Conservation (phyloP, 2,888 invertebrate species). For the Rhamnusium bicolor region DNA sequence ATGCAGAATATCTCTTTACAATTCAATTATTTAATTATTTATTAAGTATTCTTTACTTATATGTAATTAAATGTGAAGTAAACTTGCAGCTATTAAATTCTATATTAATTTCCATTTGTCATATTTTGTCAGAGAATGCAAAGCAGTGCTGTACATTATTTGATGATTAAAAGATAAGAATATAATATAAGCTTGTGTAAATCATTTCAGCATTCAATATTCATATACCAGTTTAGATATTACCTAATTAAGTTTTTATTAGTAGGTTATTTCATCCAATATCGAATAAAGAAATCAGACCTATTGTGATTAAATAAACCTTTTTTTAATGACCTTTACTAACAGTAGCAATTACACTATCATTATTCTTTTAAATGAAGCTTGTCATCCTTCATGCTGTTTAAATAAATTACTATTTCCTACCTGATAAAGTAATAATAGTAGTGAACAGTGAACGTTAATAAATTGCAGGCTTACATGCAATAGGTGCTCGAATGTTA, state of each 20-base stretch:
- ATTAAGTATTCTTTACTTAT: too few species aligned
- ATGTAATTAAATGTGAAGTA: too few species aligned
- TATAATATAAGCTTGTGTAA: slow-evolving; percentile 15
- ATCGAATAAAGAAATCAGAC: background rate
- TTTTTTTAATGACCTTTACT: background rate
- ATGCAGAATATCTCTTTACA: too few species aligned
- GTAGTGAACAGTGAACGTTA: slow-evolving; percentile 11
- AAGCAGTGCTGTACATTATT: background rate
- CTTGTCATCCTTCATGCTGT: slow-evolving; percentile 19
- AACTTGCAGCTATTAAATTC: background rate
- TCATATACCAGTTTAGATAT: slow-evolving; percentile 2
- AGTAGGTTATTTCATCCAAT: background rate
- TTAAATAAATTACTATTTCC: slow-evolving; percentile 7
- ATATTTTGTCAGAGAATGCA: background rate
- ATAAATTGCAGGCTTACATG: slow-evolving; percentile 28
- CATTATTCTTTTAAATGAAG: background rate
- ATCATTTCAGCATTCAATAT: background rate
- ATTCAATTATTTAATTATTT: too few species aligned
- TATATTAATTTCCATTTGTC: background rate
- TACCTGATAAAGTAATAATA: slow-evolving; percentile 12
- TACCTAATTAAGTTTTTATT: background rate
- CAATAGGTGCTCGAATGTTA: slow-evolving; percentile 32
- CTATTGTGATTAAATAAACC: background rate
- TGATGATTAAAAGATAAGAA: slow-evolving; percentile 12
- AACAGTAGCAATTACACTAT: background rate